Conservation (phyloP, 2,888 invertebrate species). For the Neoscelio sp. region DNA sequence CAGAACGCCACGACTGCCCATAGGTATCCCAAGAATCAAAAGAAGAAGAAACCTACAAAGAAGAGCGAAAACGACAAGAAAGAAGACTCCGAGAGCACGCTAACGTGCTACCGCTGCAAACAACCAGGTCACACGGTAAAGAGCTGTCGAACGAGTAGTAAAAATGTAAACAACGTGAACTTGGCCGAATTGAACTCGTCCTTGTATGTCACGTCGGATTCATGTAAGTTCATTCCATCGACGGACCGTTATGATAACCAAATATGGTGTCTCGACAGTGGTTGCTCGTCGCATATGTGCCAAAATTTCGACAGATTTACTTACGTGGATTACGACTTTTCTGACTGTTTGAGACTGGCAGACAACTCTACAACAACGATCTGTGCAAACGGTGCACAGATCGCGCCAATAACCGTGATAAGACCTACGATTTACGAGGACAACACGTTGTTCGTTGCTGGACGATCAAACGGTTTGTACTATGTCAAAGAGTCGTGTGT, state of each 20-base stretch:
- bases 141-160: conserved; percentile 1
- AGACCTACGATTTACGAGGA: neutral
- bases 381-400: conserved; percentile 24
- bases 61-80: conserved; percentile 3
- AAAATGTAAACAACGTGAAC: conserved; percentile 30
- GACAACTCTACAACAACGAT: neutral
- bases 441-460: neutral
- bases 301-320: conserved; percentile 19
- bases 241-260: conserved; percentile 7
- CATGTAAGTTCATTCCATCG: neutral
- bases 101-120: conserved; percentile 14
- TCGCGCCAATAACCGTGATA: neutral
- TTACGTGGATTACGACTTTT: neutral
- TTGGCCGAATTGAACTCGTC: conserved; percentile 12
- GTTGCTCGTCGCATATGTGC: conserved; percentile 59
- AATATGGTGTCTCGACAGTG: conserved; percentile 51
- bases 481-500: neutral
- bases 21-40: neutral
- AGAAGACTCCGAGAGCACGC: neutral
- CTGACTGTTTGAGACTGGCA: conserved; percentile 4
- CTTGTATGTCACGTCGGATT: neutral
- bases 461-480: neutral
- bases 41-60: neutral
- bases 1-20: conserved; percentile 19
- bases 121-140: conserved; percentile 5